Evolutionary conservation across 2,797 vertebrate species (phyloP), one percentile per base, ranked within the genome.

Genomic region (Coluber constrictor): DNA sequence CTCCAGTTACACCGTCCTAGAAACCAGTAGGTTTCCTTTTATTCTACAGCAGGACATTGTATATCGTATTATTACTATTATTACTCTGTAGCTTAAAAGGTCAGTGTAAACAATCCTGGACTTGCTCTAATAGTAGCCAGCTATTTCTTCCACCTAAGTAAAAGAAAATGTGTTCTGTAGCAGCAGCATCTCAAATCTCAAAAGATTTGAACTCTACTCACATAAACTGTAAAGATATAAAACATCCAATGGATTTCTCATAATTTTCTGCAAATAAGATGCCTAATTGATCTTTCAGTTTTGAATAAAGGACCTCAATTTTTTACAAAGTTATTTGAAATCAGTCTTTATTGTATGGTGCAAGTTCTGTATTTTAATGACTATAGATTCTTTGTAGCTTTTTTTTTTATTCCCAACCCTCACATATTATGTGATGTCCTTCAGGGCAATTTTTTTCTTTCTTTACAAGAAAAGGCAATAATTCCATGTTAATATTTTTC

Each of bases 401-500:
- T 20, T 89, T 12, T 15, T 37, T 60, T 43, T 61, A 7, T 93
- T 93, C 94, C 2, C 0, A 1, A 0, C 60, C 2, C 93, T 83
- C 37, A 83, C 37, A 47, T 83, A 93, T 93, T 93, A 0, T 0
- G 32, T 91, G 93, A 91, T 93, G 37, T 60, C 93, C 94, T 94
- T 95, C 3, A 0, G 91, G 93, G 95, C 90, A 20, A 6, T 11
- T 55, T 90, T 47, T 51, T 95, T 83, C 0, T 54, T 4, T 15
- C 0, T 10, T 92, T 86, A 87, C 94, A 83, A 89, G 66, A 88
- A 90, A 94, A 95, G 90, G 55, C 93, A 92, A 92, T 94, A 60
- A 66, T 79, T 94, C 0, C 0, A 95, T 94, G 94, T 95, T 96
- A 96, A 90, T 43, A 93, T 74, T 92, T 13, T 93, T 94, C 95